These are phyloP conservation scores for Poeciliopsis turneri DNA, from an alignment of 2,797 vertebrate species.

Conservation along the genomic window DNA sequence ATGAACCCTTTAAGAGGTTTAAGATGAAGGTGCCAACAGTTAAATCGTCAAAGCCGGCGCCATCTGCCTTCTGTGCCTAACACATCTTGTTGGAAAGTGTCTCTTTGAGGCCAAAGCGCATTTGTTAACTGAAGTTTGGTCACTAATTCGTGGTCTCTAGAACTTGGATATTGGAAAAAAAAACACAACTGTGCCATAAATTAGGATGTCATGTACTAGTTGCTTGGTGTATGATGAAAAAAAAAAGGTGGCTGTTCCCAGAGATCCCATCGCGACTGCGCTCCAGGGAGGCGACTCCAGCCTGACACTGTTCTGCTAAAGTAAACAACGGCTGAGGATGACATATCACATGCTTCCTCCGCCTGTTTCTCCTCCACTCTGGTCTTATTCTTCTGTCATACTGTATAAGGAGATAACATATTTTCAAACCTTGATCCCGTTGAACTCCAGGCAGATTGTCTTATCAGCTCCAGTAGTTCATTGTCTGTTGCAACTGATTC, in stretches of 20 bases:
- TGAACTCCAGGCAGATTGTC: constrained; percentile 27
- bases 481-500: constrained; percentile 39
- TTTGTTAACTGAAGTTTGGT: background rate
- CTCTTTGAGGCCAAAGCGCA: background rate
- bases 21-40: too few species aligned
- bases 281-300: constrained; percentile 64
- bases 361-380: constrained; percentile 29
- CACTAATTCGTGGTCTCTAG: constrained; percentile 14
- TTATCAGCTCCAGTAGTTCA: constrained; percentile 47
- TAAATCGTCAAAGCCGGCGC: too few species aligned
- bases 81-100: background rate
- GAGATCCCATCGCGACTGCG: constrained; percentile 23
- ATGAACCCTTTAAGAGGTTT: too few species aligned
- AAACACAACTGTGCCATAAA: constrained; percentile 31
- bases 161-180: constrained; percentile 23
- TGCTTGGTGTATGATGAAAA: constrained; percentile 39
- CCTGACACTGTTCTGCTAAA: constrained; percentile 32
- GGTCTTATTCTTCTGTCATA: constrained; percentile 25
- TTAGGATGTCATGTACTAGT: constrained; percentile 56
- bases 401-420: constrained; percentile 28
- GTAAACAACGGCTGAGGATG: constrained; percentile 59
- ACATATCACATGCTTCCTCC: constrained; percentile 54
- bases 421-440: constrained; percentile 34
- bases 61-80: too few species aligned
- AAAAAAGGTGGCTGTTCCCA: constrained; percentile 14